Evolutionary conservation across 1,140 invertebrate species (phyloP).

Genomic region (Drosophila nasuta): DNA sequence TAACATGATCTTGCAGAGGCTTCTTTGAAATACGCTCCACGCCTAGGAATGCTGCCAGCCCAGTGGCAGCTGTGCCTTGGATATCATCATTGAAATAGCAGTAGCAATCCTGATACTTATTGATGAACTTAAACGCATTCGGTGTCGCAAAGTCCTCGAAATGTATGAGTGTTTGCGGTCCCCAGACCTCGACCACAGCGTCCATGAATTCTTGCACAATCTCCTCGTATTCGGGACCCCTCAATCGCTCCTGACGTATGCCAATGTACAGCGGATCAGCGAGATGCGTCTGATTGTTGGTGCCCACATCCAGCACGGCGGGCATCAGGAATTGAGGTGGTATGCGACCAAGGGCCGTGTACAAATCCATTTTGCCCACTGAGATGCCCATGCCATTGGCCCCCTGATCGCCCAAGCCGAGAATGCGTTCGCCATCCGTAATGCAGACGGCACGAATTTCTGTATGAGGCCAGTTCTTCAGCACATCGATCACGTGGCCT

Average conservation of each 20-base stretch:
- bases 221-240: slow-evolving; percentile 95
- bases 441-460: slow-evolving; percentile 96
- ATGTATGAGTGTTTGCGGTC: slow-evolving; percentile 93
- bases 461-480: slow-evolving; percentile 82
- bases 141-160: slow-evolving; percentile 99
- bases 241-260: slow-evolving; percentile 92
- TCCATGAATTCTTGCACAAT: slow-evolving; percentile 99
- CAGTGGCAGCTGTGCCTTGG: slow-evolving; percentile 96
- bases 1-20: slow-evolving; percentile 91
- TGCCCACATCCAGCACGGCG: slow-evolving; percentile 96
- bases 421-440: slow-evolving; percentile 97
- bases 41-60: slow-evolving; percentile 94
- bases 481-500: slow-evolving; percentile 93
- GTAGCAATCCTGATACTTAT: slow-evolving; percentile 94
- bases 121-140: slow-evolving; percentile 95
- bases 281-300: slow-evolving; percentile 92
- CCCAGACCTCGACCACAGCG: slow-evolving; percentile 93
- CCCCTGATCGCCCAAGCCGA: slow-evolving; percentile 97
- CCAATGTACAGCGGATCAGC: slow-evolving; percentile 98
- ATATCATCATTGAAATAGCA: slow-evolving; percentile 99
- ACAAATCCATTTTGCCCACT: slow-evolving; percentile 97
- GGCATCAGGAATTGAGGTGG: slow-evolving; percentile 95
- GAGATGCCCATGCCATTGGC: slow-evolving; percentile 99
- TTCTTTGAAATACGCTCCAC: slow-evolving; percentile 92
- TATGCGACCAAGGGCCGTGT: slow-evolving; percentile 96